Evolutionary conservation across 2,888 invertebrate genomes (phyloP).

Genomic region (Siphlonurus alternatus): DNA sequence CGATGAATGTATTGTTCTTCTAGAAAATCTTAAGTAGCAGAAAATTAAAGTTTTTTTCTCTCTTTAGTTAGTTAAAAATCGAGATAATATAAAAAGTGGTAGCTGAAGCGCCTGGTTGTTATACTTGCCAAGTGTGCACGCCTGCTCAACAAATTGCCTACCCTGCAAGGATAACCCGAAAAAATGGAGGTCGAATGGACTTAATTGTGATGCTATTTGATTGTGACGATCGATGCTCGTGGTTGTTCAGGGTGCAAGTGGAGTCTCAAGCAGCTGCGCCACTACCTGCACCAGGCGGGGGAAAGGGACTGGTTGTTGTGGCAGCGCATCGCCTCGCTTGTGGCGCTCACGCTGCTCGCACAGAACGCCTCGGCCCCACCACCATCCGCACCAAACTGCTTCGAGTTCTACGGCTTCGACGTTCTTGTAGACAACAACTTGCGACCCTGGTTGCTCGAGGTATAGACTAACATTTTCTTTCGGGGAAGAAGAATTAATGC

Average conservation of each 20-base stretch:
- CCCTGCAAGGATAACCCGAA: too few relatives aligned
- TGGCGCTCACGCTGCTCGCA: constrained; percentile 58
- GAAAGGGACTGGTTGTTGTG: constrained; percentile 63
- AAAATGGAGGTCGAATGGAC: too few relatives aligned
- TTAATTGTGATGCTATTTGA: too few relatives aligned
- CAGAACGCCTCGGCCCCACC: constrained; percentile 39
- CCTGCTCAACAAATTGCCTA: too few relatives aligned
- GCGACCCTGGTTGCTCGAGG: constrained; percentile 81
- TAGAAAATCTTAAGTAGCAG: too few relatives aligned
- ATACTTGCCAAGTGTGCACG: too few relatives aligned
- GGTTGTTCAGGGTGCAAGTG: constrained; percentile 60
- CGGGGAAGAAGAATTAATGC: background rate
- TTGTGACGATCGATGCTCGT: background rate
- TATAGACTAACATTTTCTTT: constrained; percentile 21
- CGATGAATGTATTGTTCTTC: too few relatives aligned
- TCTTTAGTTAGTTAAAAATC: too few relatives aligned
- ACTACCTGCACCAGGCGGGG: constrained; percentile 48
- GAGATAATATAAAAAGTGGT: too few relatives aligned
- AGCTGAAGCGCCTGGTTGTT: too few relatives aligned
- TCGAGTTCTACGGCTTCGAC: constrained; percentile 85
- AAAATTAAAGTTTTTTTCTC: too few relatives aligned
- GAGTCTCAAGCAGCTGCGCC: constrained; percentile 61
- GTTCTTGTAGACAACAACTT: constrained; percentile 67
- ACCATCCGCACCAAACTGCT: constrained; percentile 59
- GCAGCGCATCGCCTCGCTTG: constrained; percentile 56